Evolutionary conservation across 2,797 vertebrate species (phyloP).

Genomic region (Danio kyathit): DNA sequence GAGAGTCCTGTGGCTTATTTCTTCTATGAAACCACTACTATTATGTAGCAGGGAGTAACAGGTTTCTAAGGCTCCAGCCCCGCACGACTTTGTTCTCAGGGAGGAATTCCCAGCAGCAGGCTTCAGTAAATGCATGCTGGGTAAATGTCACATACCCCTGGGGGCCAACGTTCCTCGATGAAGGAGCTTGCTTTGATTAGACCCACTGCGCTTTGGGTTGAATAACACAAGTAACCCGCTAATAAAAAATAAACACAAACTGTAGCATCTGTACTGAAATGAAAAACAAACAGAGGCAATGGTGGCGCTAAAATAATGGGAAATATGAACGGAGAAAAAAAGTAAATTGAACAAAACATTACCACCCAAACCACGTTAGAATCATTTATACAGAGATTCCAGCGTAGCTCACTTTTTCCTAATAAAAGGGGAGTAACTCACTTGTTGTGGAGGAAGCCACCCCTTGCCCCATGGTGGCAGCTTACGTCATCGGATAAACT

Average conservation of each 20-base stretch:
- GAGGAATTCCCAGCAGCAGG: constrained; percentile 40
- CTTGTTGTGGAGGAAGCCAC: constrained; percentile 57
- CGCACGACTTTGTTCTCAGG: constrained; percentile 19
- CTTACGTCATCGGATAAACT: constrained; percentile 60
- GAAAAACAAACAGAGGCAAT: constrained; percentile 22
- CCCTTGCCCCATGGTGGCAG: constrained; percentile 54
- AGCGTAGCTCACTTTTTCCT: constrained; percentile 60
- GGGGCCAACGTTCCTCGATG: constrained; percentile 27
- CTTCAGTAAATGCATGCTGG: constrained; percentile 41
- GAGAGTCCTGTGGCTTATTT: constrained; percentile 28
- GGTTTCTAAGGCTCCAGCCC: constrained; percentile 38
- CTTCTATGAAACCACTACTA: constrained; percentile 36
- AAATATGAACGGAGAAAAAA: constrained; percentile 36
- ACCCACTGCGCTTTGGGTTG: not conserved
- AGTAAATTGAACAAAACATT: constrained; percentile 40
- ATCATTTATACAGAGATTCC: constrained; percentile 28
- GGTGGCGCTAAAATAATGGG: constrained; percentile 22
- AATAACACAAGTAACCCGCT: constrained; percentile 22
- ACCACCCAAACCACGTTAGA: constrained; percentile 26
- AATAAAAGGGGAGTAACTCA: constrained; percentile 56
- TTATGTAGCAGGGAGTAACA: constrained; percentile 42
- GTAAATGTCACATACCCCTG: constrained; percentile 41
- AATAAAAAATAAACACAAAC: constrained; percentile 26
- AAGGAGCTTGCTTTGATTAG: constrained; percentile 32
- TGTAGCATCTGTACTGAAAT: constrained; percentile 21